phyloP scores from a whole-genome alignment of 2,113 vertebrate species.

The Gallinago media region DNA sequence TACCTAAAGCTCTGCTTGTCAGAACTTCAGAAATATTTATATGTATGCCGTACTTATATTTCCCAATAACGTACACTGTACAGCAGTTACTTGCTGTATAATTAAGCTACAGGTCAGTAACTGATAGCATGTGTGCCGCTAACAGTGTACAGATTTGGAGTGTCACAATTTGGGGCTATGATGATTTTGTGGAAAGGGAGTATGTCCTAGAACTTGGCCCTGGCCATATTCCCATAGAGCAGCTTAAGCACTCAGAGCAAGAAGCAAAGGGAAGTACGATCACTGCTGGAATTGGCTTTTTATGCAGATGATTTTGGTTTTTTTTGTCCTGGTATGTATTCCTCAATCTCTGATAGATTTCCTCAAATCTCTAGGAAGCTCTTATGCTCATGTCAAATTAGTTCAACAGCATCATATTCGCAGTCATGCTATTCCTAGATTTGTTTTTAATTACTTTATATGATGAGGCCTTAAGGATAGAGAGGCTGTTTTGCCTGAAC shows the following conservation, averaged over 20 bases:
- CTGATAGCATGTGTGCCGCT: neutral
- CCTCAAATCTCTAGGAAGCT: neutral
- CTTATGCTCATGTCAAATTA: neutral
- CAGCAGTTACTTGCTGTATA: neutral
- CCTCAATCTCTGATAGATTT: neutral
- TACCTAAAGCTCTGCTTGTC: neutral
- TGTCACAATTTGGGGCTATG: neutral
- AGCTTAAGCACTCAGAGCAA: neutral
- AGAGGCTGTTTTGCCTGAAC: neutral
- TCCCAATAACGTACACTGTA: neutral
- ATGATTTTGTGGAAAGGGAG: neutral
- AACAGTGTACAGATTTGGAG: neutral
- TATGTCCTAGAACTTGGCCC: neutral
- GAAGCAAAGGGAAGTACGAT: neutral
- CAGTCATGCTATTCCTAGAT: neutral
- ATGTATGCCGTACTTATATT: neutral
- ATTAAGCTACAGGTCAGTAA: neutral
- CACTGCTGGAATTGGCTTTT: neutral
- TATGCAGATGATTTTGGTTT: fast-evolving
- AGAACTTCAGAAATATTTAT: neutral
- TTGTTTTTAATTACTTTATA: neutral
- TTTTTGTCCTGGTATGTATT: neutral
- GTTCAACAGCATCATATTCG: neutral
- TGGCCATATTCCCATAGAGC: fast-evolving
- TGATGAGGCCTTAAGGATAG: neutral